Evolutionary conservation across 2,888 invertebrate species (phyloP).

Genomic region (Drosophila siamana): DNA sequence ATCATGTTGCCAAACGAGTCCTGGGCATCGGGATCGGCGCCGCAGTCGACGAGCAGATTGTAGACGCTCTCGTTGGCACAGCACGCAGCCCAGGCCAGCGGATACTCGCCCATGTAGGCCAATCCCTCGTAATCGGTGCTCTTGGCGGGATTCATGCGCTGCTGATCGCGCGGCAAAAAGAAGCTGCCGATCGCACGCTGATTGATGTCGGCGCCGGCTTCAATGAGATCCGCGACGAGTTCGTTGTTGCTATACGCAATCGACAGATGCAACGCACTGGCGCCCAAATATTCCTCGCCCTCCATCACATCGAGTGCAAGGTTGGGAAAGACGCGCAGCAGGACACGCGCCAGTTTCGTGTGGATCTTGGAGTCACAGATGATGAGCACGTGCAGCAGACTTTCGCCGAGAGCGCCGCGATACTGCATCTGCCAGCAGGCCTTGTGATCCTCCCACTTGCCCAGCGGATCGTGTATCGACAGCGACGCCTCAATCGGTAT

Average conservation of each 20-base stretch:
- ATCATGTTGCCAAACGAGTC: constrained; percentile 99
- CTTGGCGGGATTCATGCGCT: constrained; percentile 90
- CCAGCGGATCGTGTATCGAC: constrained; percentile 93
- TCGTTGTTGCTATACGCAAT: constrained; percentile 99
- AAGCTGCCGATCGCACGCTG: constrained; percentile 98
- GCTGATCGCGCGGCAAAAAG: constrained; percentile 97
- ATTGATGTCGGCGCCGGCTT: constrained; percentile 95
- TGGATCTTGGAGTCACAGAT: constrained; percentile 95
- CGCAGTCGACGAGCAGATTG: constrained; percentile 95
- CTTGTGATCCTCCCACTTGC: constrained; percentile 95
- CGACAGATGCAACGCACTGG: constrained; percentile 97
- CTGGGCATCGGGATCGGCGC: constrained; percentile 97
- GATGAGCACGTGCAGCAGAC: constrained; percentile 96
- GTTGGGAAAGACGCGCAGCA: constrained; percentile 96
- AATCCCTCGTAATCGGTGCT: constrained; percentile 97
- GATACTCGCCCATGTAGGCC: constrained; percentile 98
- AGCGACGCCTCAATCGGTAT: constrained; percentile 94
- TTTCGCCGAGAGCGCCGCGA: constrained; percentile 97
- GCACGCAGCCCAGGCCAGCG: constrained; percentile 98
- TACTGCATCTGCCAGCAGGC: constrained; percentile 99
- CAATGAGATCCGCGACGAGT: constrained; percentile 95
- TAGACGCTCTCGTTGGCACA: constrained; percentile 99
- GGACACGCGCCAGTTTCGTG: constrained; percentile 91
- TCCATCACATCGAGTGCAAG: constrained; percentile 97
- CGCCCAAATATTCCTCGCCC: constrained; percentile 98